Evolutionary conservation across 2,797 vertebrate species (phyloP), one percentile per base, ranked within the genome.

Genomic region (Microctenopoma steveboyesi): DNA sequence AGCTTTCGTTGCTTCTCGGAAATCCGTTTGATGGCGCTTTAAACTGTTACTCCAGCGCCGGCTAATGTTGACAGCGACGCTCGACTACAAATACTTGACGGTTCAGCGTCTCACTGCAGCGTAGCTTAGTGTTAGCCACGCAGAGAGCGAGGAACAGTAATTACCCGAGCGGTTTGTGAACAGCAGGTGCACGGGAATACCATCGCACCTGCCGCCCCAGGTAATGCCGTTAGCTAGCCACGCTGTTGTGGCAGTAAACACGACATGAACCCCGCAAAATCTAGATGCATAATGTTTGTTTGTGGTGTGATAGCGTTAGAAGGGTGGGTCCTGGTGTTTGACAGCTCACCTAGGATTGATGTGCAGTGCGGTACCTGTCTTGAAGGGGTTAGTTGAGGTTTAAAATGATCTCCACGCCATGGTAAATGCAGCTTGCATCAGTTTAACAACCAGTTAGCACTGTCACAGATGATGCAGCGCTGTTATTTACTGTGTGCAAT

Each of bases 151-250:
- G 49, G 65, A 45, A 30, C 52, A 52, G 2, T 53, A 68, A 64
- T 15, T 40, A 64, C 55, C 53, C 73, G 66, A 53, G 75, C 80
- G 75, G 73, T 78, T 61, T 66, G 53, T 66, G 39, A 75, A 49
- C 45, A 88, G 81, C 83, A 85, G 88, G 89, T 86, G 86, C 82
- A 57, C 85, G 76, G 86, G 88, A 53, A 89, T 54, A 84, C 64
- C 88, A 78, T 72, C 78, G 84, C 89, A 92, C 87, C 90, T 91
- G 82, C 79, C 56, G 84, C 74, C 53, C 75, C 92, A 94, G 94
- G 92, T 94, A 92, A 91, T 18, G 33, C 39, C 27, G 72, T 58
- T 51, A 72, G 74, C 61, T 64, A 50, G 64, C 47, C 11, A 11
- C 62, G 6, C 5, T 48, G 48, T 35, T 49, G 63, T 51, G n/a